Base-by-base conservation (phyloP, 1,140 invertebrate species). In the Ips typographus region DNA sequence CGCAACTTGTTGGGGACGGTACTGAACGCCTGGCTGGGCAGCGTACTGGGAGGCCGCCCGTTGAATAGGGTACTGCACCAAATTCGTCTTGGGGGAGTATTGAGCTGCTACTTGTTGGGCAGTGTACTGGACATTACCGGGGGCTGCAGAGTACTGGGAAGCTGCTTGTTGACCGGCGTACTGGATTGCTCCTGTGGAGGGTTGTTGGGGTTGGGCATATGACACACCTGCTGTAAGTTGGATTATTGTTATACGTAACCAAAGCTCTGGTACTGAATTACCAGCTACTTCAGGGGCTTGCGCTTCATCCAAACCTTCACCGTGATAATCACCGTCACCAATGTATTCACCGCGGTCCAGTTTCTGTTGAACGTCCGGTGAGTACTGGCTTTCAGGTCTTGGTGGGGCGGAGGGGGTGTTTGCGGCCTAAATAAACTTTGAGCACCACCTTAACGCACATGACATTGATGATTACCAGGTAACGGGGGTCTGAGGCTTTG, bases 271-370 rank as follows among this genome's bases (percentile, higher is more conserved):
- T 44, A 8, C 4, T 44, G 43, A 44, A 44, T 56, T 64, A 70
- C 52, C 38, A 39, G 59, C 60, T 22, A 51, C 49, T 64, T 59
- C 40, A 43, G 65, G 65, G 22, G 69, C 69, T 40, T 65, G 49
- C 1, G 77, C 37, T 79, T 80, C 80, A 77, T 78, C 77, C 77
- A 80, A 47, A 77, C 79, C 82, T 82, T 84, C 72, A 80, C 80
- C 22, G 80, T 83, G 73, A 81, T 77, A 77, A 47, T 77, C 75
- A 43, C 75, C 75, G 68, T 77, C 75, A 5, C 75, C 75, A 62
- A 73, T 77, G 52, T 77, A 77, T 71, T 74, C 74, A 6, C 75
- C 75, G 42, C 74, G 59, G 49, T 77, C 75, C 39, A 77, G 60
- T 66, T 70, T 73, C 58, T 73, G 72, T 44, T 75, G 73, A 1